These are phyloP conservation scores for Tautogolabrus adspersus DNA, from an alignment of 2,113 vertebrate species.

Conservation along the genomic window DNA sequence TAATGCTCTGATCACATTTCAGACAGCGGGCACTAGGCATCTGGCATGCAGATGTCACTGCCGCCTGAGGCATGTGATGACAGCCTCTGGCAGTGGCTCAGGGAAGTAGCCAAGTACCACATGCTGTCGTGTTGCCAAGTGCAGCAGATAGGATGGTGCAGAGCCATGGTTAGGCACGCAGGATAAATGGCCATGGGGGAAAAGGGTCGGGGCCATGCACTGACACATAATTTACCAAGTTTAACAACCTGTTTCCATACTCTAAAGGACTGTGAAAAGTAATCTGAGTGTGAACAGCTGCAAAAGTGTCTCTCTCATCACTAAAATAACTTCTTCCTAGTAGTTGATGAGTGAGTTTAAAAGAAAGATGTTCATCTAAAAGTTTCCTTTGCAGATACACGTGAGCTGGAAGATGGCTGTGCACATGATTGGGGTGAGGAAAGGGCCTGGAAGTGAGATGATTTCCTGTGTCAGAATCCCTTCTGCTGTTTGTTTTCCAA, in stretches of 20 bases:
- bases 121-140: conserved; percentile 46
- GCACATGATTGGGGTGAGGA: conserved; percentile 49
- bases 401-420: conserved; percentile 19
- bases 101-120: conserved; percentile 52
- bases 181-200: neutral
- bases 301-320: conserved; percentile 19
- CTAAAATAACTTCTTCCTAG: neutral
- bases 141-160: conserved; percentile 41
- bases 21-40: conserved; percentile 66
- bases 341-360: neutral
- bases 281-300: neutral
- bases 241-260: conserved; percentile 11
- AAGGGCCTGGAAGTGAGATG: conserved; percentile 39
- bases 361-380: neutral
- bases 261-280: neutral
- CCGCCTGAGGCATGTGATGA: conserved; percentile 61
- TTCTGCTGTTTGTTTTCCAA: conserved; percentile 54
- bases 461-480: conserved; percentile 60
- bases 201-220: conserved; percentile 15
- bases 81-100: conserved; percentile 64
- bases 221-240: conserved; percentile 28
- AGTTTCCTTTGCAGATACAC: neutral
- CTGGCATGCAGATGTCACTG: conserved; percentile 76
- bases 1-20: conserved; percentile 42
- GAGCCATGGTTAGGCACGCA: neutral